Percentiles rank a stretch among this genome's conserved stretches.
These are phyloP conservation scores for Thryonomys swinderianus DNA, from an alignment of 2,113 vertebrate genomes.

Conservation along the genomic window DNA sequence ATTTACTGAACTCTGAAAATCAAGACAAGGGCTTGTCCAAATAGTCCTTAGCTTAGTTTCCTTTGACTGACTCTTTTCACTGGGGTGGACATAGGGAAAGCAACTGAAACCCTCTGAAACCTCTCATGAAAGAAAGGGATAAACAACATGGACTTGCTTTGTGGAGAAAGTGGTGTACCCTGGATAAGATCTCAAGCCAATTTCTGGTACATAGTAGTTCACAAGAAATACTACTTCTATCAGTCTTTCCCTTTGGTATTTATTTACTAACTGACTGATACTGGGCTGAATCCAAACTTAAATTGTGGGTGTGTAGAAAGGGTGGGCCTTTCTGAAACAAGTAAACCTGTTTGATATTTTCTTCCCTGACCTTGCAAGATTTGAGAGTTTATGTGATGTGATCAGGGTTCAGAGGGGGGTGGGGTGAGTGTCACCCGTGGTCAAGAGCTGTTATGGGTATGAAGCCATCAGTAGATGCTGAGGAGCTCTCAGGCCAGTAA, in stretches of 20 bases:
- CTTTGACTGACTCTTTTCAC: neutral
- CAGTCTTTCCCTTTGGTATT: neutral
- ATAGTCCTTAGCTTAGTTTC: neutral
- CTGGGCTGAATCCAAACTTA: neutral
- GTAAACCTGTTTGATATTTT: neutral
- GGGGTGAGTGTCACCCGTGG: neutral
- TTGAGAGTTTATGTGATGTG: neutral
- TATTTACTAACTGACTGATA: neutral
- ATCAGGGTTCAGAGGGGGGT: neutral
- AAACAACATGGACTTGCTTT: neutral
- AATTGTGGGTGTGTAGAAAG: neutral
- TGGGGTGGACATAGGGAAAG: neutral
- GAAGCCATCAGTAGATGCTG: neutral
- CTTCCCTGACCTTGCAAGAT: neutral
- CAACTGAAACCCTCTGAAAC: neutral
- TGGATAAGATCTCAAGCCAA: neutral
- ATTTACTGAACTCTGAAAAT: slow-evolving; percentile 9
- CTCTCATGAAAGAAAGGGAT: neutral
- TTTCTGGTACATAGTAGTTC: neutral
- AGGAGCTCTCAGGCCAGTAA: neutral
- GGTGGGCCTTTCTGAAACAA: neutral
- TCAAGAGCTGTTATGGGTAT: neutral
- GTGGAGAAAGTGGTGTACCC: neutral
- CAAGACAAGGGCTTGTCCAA: neutral
- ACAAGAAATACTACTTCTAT: neutral